Evolutionary conservation across 2,888 invertebrate genomes (phyloP).

Genomic region (Diarsia dahlii): DNA sequence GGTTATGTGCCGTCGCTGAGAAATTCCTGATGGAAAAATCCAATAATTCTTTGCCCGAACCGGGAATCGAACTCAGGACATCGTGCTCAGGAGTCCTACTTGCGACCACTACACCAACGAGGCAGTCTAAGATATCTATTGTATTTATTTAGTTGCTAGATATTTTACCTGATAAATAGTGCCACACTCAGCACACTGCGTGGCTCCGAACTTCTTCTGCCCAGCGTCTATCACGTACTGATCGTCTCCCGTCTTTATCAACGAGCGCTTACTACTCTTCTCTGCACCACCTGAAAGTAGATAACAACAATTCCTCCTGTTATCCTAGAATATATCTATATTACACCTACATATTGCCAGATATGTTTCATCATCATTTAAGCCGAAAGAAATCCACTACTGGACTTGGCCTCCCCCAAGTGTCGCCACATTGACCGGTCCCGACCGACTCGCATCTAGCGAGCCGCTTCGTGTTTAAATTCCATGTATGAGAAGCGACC

Average conservation of each 20-base stretch:
- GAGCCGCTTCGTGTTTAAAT: background rate
- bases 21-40: no score
- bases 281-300: conserved; percentile 67
- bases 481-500: background rate
- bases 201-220: conserved; percentile 94
- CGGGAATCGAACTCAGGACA: no score
- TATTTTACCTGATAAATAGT: conserved; percentile 91
- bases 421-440: no score
- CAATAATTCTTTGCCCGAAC: no score
- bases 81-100: no score
- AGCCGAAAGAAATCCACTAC: no score
- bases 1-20: no score
- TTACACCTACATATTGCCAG: background rate
- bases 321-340: background rate
- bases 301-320: background rate
- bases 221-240: conserved; percentile 96
- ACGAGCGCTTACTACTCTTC: conserved; percentile 72
- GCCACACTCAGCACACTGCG: conserved; percentile 94
- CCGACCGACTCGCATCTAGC: no score
- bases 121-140: no score
- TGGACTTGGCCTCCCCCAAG: no score
- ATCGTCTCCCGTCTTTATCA: conserved; percentile 85
- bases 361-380: background rate
- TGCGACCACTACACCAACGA: no score
- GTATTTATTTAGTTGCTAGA: no score